A percentile compares a stretch with the other conserved stretches of the same genome.
Evolutionary conservation across 1,140 invertebrate species (phyloP).

Genomic region (Teleopsis dalmanni): DNA sequence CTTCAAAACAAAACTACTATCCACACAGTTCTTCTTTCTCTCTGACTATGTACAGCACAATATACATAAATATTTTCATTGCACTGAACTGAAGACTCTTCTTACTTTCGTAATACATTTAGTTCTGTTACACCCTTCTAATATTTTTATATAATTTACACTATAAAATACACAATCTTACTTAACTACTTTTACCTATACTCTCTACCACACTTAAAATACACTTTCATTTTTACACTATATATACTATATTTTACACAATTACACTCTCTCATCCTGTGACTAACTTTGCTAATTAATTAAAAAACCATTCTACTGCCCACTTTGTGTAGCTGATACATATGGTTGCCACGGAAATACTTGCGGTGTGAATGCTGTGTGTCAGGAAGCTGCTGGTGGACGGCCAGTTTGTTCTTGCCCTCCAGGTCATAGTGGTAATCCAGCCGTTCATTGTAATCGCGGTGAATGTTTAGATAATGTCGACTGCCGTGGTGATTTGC

Average conservation of each 20-base stretch:
- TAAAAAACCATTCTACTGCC: not conserved
- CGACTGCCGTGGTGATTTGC: constrained; percentile 56
- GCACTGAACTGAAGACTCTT: too few relatives aligned
- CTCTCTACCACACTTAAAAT: too few relatives aligned
- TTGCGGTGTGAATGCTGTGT: constrained; percentile 57
- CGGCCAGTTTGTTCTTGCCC: constrained; percentile 64
- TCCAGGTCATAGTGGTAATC: constrained; percentile 64
- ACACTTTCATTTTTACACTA: not conserved
- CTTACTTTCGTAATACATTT: too few relatives aligned
- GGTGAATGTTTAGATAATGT: constrained; percentile 56
- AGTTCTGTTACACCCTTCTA: too few relatives aligned
- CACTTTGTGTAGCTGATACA: constrained; percentile 4
- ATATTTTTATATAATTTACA: too few relatives aligned
- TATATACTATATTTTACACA: not conserved
- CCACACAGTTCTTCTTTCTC: too few relatives aligned
- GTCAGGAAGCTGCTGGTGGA: constrained; percentile 51
- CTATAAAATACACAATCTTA: too few relatives aligned
- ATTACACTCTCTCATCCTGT: not conserved
- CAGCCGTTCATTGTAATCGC: constrained; percentile 54
- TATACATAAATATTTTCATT: too few relatives aligned
- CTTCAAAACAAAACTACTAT: too few relatives aligned
- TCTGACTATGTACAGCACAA: too few relatives aligned
- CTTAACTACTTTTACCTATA: too few relatives aligned
- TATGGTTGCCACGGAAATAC: constrained; percentile 42
- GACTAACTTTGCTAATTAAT: not conserved